Evolutionary conservation across 2,797 vertebrate species (phyloP), one percentile per base, ranked within the genome.

Genomic region (Coregonus ussuriensis): DNA sequence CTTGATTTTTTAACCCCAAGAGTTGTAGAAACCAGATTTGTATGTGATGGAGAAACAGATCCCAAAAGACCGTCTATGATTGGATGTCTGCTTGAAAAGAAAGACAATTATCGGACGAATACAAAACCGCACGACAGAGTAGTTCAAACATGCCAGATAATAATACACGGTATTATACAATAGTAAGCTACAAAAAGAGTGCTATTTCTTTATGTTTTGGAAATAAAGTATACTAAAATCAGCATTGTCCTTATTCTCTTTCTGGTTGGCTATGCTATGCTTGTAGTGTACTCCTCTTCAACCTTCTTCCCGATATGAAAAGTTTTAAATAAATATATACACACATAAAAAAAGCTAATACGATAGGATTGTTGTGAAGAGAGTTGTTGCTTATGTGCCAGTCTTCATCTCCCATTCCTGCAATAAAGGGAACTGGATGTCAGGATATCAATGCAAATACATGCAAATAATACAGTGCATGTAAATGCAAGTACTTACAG

Each of bases 361-460:
- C 18, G 51, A 53, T 13, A 3, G 41, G 78, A 21, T 13, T 0
- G 83, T 5, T 62, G 77, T 13, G 69, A 25, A 33, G 77, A 63
- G 33, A 0, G 71, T 29, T 35, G 6, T 54, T 83, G 9, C 41
- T 94, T 97, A 99, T 92, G 98, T 98, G 90, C 97, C 97, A 0
- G 89, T 97, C 93, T 99, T 99, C 95, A 97, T 93, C 86, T 99
- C 98, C 98, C 98, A 99, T 85, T 99, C 98, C 98, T 99, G 88
- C 4, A 93, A 89, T 72, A 85, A 4, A 90, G 29, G 83, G 77
- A 47, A 47, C 41, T 59, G 18, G 56, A 5, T 59, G 59, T 25
- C 15, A 11, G 3, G 59, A 25, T 16, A 62, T 62, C 7, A 21
- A 62, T 47, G 41, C 7, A 47, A n/a, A n/a, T n/a, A 1, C n/a